phyloP scores from a whole-genome alignment of 1,140 invertebrate species.

The Drosophila varians region DNA sequence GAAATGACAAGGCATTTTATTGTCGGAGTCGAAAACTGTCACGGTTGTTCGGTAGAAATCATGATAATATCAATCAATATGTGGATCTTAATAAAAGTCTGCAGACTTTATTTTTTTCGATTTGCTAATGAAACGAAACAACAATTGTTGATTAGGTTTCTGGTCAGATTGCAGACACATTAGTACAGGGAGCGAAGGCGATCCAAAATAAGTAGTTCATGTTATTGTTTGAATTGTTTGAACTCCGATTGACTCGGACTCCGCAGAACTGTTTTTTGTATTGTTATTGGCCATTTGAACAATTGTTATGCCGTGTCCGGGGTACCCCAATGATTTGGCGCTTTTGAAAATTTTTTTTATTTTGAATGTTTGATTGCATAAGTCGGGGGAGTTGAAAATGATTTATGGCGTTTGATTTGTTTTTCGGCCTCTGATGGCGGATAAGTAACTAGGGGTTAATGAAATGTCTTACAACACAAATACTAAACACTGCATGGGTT shows the following conservation, averaged over 20 bases:
- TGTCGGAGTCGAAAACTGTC: slow-evolving; percentile 19
- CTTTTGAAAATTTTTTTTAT: slow-evolving; percentile 24
- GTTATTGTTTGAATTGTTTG: slow-evolving; percentile 59
- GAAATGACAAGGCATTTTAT: slow-evolving; percentile 51
- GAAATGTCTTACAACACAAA: slow-evolving; percentile 61
- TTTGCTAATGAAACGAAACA: slow-evolving; percentile 69
- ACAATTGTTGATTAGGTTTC: slow-evolving; percentile 62
- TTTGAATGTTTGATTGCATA: slow-evolving; percentile 63
- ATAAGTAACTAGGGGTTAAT: slow-evolving; percentile 62
- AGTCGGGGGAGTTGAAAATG: slow-evolving; percentile 55
- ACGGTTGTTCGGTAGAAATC: slow-evolving; percentile 39
- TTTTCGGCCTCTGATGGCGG: slow-evolving; percentile 42
- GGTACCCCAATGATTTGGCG: slow-evolving; percentile 49
- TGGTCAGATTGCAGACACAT: slow-evolving; percentile 1
- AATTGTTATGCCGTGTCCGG: slow-evolving; percentile 46
- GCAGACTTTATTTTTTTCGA: slow-evolving; percentile 55
- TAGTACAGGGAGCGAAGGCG: slow-evolving; percentile 3
- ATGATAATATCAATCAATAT: slow-evolving; percentile 58
- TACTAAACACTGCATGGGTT: slow-evolving; percentile 43
- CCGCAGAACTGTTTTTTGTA: slow-evolving; percentile 77
- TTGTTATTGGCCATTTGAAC: slow-evolving; percentile 66
- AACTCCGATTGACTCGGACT: slow-evolving; percentile 4
- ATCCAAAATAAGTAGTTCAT: slow-evolving; percentile 19
- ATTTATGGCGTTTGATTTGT: slow-evolving; percentile 68
- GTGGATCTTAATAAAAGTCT: slow-evolving; percentile 66